Conservation (phyloP, 2,797 vertebrate species). For the Enoplosus armatus region DNA sequence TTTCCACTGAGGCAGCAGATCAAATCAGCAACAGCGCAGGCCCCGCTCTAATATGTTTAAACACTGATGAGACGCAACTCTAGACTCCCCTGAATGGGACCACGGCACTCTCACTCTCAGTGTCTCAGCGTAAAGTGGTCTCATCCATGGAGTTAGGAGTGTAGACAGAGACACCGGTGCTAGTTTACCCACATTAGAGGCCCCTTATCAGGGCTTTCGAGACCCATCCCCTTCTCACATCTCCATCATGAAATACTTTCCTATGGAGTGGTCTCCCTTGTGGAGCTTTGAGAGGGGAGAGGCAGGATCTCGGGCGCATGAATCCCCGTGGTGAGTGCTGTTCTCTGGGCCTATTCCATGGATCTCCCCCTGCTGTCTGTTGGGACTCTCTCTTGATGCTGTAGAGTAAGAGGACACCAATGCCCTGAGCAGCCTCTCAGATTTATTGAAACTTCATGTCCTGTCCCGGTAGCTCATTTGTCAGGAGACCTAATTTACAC, state of each 20-base stretch:
- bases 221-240: slow-evolving; percentile 71
- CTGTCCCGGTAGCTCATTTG: slow-evolving; percentile 97
- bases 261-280: slow-evolving; percentile 45
- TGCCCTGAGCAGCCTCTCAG: slow-evolving; percentile 79
- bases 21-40: slow-evolving; percentile 83
- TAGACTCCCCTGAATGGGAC: slow-evolving; percentile 84
- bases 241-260: slow-evolving; percentile 71
- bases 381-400: slow-evolving; percentile 78
- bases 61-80: slow-evolving; percentile 85
- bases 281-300: slow-evolving; percentile 62
- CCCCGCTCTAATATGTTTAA: slow-evolving; percentile 83
- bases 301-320: slow-evolving; percentile 50
- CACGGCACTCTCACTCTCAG: slow-evolving; percentile 73
- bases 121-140: slow-evolving; percentile 81
- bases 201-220: slow-evolving; percentile 74
- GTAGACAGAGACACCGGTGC: slow-evolving; percentile 71
- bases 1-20: slow-evolving; percentile 83
- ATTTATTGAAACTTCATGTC: slow-evolving; percentile 90
- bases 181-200: slow-evolving; percentile 80
- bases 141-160: slow-evolving; percentile 78
- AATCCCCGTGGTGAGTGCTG: slow-evolving; percentile 66
- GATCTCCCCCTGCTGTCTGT: slow-evolving; percentile 61
- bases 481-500: slow-evolving; percentile 99
- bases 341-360: slow-evolving; percentile 66
- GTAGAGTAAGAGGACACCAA: slow-evolving; percentile 72